Conservation (phyloP, 2,888 invertebrate genomes). For the Unio delphinus region DNA sequence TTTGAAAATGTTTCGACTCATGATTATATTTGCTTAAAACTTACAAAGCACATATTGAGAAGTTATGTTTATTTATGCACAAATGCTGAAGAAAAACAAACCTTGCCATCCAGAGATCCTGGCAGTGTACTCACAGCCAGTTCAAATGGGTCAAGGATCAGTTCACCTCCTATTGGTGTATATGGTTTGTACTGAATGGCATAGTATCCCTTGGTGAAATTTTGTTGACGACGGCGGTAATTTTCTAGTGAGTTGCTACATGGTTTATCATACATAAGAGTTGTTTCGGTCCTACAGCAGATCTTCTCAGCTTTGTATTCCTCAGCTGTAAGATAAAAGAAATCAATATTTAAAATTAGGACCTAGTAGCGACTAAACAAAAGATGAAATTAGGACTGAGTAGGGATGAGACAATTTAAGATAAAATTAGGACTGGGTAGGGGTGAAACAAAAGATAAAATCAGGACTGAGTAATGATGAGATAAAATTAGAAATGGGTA, state of each 20-base stretch:
- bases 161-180: constrained; percentile 34
- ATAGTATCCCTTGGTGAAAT: constrained; percentile 38
- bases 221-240: constrained; percentile 27
- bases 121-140: constrained; percentile 36
- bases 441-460: too few species aligned
- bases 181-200: constrained; percentile 33
- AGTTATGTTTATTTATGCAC: neutral
- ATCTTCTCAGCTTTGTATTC: constrained; percentile 29
- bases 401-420: too few species aligned
- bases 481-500: too few species aligned
- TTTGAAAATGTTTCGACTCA: too few species aligned
- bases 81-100: constrained; percentile 2
- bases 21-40: neutral
- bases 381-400: neutral
- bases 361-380: too few species aligned
- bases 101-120: constrained; percentile 30
- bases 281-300: constrained; percentile 35
- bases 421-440: too few species aligned
- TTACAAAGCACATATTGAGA: neutral
- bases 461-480: too few species aligned
- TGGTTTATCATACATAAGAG: constrained; percentile 33
- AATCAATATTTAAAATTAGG: neutral
- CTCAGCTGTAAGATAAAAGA: constrained; percentile 13
- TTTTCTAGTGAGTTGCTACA: constrained; percentile 37
- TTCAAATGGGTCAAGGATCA: constrained; percentile 41